Conservation (phyloP, 2,797 vertebrate species). For the Silurus aristotelis region DNA sequence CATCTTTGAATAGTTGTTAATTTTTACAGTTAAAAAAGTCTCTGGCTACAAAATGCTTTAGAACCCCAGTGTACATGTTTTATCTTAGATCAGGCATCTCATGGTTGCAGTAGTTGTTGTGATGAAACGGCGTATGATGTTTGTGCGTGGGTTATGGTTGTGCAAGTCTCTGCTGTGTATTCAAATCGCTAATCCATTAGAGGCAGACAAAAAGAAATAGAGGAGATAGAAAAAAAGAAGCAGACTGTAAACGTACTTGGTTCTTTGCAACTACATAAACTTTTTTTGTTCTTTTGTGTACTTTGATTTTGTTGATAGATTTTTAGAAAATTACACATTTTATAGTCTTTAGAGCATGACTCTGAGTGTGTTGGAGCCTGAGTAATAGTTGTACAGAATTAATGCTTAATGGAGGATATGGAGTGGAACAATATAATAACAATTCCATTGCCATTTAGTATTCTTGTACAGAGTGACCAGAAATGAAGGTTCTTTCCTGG, state of each 20-base stretch:
- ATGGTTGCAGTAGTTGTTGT: conserved; percentile 27
- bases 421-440: not conserved
- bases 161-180: conserved; percentile 2
- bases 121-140: conserved; percentile 38
- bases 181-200: conserved; percentile 34
- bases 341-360: conserved; percentile 5
- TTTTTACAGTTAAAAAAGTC: not conserved
- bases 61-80: not conserved
- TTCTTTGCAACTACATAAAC: conserved; percentile 14
- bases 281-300: not conserved
- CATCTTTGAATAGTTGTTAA: not conserved
- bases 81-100: conserved; percentile 30
- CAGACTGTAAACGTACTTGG: conserved; percentile 11
- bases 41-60: not conserved
- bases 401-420: not conserved
- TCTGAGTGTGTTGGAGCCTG: not conserved
- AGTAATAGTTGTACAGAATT: conserved; percentile 15
- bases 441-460: not conserved
- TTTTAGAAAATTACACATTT: not conserved
- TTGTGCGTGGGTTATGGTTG: conserved; percentile 27
- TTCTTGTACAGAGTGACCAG: not conserved
- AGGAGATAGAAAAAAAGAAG: conserved; percentile 1
- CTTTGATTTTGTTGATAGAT: conserved; percentile 7
- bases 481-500: not conserved
- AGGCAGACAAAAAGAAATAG: conserved; percentile 9